Evolutionary conservation across 2,113 vertebrate genomes (phyloP), one percentile per base, ranked within the genome.

Genomic region (Leucoraja erinaceus): DNA sequence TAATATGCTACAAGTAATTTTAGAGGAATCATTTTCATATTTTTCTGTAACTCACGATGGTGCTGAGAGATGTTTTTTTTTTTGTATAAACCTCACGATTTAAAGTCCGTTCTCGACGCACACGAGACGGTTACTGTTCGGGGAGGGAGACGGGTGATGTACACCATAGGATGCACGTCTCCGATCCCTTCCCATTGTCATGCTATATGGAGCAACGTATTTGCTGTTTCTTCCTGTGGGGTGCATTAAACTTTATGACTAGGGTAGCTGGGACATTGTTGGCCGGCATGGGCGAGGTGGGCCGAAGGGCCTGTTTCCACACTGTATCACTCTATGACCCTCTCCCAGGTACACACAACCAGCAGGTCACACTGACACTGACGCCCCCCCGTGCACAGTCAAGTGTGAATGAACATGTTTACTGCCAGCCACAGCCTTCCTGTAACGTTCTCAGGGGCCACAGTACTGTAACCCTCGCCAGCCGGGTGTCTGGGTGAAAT

Each of bases 21-120:
- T 91, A 91, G 90, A 91, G 90, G 90, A 68, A 91, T 91, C 68
- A 72, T 91, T 91, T 91, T 91, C 68, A 72, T 91, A 91, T 91
- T 91, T 91, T 91, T 72, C 90, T 72, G 20, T 91, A 72, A 91
- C 68, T 88, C 59, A 47, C 72, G 88, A 91, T 91, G 90, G 90
- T 91, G 90, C 90, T 91, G 66, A 70, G 68, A 38, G 66, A 91
- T 72, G 11, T 47, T 91, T 47, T 47, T n/a, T 47, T n/a, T 47
- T 47, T 70, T 68, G 22, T 91, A 91, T 72, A 74, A 91, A 54
- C 90, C 88, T 70, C 90, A 10, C n/a, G 28, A 88, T 88, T 66
- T 47, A 47, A 88, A 54, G 47, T 81, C 38, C 11, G 59, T 88
- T 88, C 28, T 88, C 63, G 20, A 91, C 54, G 90, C 70, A 68